Base-by-base conservation (phyloP, 2,113 vertebrate species). In the Hiodon alosoides region DNA sequence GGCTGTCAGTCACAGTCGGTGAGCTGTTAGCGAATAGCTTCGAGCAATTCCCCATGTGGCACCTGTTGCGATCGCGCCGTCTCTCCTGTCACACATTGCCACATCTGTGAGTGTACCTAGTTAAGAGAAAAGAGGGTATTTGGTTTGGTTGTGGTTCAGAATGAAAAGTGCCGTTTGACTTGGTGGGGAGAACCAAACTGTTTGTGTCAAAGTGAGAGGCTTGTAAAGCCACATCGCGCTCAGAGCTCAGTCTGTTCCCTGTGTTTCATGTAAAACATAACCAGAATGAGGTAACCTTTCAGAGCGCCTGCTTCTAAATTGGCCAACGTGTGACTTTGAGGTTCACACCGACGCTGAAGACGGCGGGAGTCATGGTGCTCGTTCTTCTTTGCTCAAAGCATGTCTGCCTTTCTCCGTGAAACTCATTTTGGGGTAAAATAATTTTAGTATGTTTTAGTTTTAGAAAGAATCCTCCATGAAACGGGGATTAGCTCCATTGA, bases 161-260 rank as follows among this genome's bases (percentile, higher is more conserved):
- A 16, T 51, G 71, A 69, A 46, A 54, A 11, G 52, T 67, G 60
- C 68, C 52, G 59, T 71, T 70, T 65, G 59, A 51, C 66, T 62
- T 51, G 7, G 65, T 3, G 31, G 59, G 31, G 68, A 75, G 71
- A 77, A 68, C 69, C 79, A 76, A 80, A 80, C 81, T 88, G 86
- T 89, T 89, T 88, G 86, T 86, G 82, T 88, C 85, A 85, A 81
- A 81, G 80, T 74, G 81, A 86, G 83, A 82, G 76, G 79, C 73
- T 73, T 81, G 84, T 73, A 81, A 88, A 91, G 86, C 89, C 89
- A 80, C 91, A 90, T 17, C 68, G 54, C 76, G 71, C 76, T 79
- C 68, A 72, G 62, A 69, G 80, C 52, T 69, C 77, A 54, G 73
- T 80, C 75, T 79, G 77, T 76, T 78, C 70, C 74, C 4, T 5